A percentile compares a stretch with the other conserved stretches of the same genome.
phyloP scores from a whole-genome alignment of 2,797 vertebrate genomes.

The Epinephelus malabaricus region DNA sequence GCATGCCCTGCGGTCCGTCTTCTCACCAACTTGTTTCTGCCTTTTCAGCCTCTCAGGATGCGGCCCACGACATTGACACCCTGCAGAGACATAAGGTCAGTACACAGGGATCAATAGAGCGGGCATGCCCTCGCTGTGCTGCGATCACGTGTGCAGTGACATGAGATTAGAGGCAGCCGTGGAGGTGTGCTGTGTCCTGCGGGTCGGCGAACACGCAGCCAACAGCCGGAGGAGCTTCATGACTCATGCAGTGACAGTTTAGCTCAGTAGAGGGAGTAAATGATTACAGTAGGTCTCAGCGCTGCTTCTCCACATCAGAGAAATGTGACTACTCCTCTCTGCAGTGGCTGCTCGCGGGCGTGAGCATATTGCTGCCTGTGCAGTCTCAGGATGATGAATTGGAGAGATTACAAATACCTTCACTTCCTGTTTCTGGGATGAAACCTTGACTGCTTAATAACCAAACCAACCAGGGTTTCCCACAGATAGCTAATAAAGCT shows the following conservation, averaged over 20 bases:
- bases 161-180: conserved; percentile 58
- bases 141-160: conserved; percentile 55
- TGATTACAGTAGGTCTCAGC: conserved; percentile 63
- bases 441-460: conserved; percentile 56
- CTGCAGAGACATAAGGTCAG: conserved; percentile 91
- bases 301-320: conserved; percentile 48
- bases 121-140: conserved; percentile 48
- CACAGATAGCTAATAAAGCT: conserved; percentile 41
- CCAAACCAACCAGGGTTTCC: conserved; percentile 25
- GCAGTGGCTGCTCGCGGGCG: conserved; percentile 71
- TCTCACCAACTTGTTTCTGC: conserved; percentile 56
- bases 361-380: conserved; percentile 66
- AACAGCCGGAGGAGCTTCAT: conserved; percentile 44
- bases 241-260: conserved; percentile 73
- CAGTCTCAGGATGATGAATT: conserved; percentile 70
- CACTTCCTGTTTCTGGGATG: conserved; percentile 58
- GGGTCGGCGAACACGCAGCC: background rate
- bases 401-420: conserved; percentile 58
- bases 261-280: conserved; percentile 77
- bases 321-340: conserved; percentile 60
- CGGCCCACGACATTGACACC: conserved; percentile 91
- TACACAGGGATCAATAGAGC: conserved; percentile 59
- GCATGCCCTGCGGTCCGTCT: conserved; percentile 22
- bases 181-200: conserved; percentile 27
- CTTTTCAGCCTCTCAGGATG: conserved; percentile 94